Evolutionary conservation across 2,888 invertebrate genomes (phyloP).

Genomic region (Phragmatobia fuliginosa): DNA sequence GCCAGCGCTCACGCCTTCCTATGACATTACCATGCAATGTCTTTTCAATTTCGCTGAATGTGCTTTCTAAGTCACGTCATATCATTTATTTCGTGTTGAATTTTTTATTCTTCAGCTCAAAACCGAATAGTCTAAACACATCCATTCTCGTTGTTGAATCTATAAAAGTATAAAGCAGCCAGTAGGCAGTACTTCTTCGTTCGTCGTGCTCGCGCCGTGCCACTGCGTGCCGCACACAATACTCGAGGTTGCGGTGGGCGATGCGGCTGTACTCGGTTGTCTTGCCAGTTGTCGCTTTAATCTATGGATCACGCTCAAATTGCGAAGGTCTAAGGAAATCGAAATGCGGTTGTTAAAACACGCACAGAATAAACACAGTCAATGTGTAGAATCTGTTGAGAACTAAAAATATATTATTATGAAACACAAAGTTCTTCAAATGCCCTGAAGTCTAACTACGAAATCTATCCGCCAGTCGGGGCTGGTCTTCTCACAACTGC

Average conservation of each 20-base stretch:
- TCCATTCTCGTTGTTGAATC: neutral
- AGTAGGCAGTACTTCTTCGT: neutral
- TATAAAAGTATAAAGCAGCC: neutral
- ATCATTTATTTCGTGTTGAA: neutral
- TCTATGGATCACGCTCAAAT: neutral
- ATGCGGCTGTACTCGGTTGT: neutral
- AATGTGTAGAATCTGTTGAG: too few species aligned
- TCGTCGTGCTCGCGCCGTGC: neutral
- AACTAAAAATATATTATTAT: too few species aligned
- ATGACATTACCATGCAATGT: constrained; percentile 1
- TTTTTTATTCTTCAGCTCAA: neutral
- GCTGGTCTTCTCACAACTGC: too few species aligned
- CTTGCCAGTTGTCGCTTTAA: neutral
- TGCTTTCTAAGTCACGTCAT: neutral
- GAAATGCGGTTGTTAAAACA: neutral
- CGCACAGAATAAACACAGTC: too few species aligned
- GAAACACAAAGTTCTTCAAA: too few species aligned
- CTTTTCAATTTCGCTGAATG: neutral
- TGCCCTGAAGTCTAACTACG: too few species aligned
- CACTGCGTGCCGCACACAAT: constrained; percentile 1
- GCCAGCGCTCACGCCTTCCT: neutral
- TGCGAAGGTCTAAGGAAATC: neutral
- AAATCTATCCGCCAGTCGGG: too few species aligned
- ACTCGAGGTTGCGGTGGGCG: neutral
- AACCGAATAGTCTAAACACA: neutral